Evolutionary conservation across 1,140 invertebrate genomes (phyloP).

Genomic region (Plodia interpunctella): DNA sequence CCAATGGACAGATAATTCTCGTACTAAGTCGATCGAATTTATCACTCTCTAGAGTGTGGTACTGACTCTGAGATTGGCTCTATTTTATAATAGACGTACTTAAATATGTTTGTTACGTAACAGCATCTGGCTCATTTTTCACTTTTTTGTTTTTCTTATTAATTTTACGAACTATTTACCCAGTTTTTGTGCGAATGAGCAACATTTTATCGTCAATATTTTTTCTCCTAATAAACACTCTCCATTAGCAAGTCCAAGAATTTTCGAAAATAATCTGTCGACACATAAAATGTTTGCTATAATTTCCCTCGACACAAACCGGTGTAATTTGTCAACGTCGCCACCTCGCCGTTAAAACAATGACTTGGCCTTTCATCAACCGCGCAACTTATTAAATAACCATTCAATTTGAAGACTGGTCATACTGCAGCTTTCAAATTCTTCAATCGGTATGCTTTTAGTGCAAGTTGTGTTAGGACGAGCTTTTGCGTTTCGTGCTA

Average conservation of each 20-base stretch:
- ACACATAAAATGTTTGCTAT: conserved; percentile 27
- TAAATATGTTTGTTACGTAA: not conserved
- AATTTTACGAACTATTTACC: too few species aligned
- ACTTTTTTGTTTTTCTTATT: too few species aligned
- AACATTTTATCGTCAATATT: too few species aligned
- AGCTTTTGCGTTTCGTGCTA: too few species aligned
- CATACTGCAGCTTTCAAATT: not conserved
- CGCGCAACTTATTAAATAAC: conserved; percentile 5
- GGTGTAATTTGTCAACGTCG: conserved; percentile 34
- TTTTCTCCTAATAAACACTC: too few species aligned
- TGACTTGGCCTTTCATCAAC: conserved; percentile 7
- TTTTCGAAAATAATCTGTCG: not conserved
- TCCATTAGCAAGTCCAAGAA: not conserved
- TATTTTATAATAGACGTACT: too few species aligned
- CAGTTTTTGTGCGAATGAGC: too few species aligned
- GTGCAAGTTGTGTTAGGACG: too few species aligned
- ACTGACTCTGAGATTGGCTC: not conserved
- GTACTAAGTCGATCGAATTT: conserved; percentile 17
- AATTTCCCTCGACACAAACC: conserved; percentile 29
- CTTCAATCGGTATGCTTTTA: too few species aligned
- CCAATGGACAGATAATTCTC: conserved; percentile 12
- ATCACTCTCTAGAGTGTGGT: conserved; percentile 15
- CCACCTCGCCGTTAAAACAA: conserved; percentile 16
- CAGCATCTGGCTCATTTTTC: too few species aligned
- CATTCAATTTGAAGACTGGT: not conserved